phyloP scores from a whole-genome alignment of 2,888 invertebrate species.

The Gastracanthus pulcherrimus region DNA sequence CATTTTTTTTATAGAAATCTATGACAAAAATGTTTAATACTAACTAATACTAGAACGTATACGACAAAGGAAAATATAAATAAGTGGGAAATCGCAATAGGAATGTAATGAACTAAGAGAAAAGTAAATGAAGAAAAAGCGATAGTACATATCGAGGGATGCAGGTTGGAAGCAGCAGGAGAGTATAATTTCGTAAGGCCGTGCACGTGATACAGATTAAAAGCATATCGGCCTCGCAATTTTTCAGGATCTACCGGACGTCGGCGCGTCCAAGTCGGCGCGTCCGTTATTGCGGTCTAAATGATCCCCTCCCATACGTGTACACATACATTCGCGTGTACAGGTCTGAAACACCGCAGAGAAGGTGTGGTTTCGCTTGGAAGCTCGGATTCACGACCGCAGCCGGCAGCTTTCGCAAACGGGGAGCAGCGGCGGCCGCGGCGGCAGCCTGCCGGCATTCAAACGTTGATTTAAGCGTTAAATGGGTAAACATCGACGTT shows the following conservation, averaged over 20 bases:
- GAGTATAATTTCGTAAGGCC: no score
- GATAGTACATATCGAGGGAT: no score
- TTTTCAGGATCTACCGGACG: neutral
- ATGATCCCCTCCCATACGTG: neutral
- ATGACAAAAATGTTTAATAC: no score
- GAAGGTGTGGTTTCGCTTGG: slow-evolving; percentile 31
- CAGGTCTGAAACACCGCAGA: neutral
- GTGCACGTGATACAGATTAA: no score
- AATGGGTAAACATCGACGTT: slow-evolving; percentile 49
- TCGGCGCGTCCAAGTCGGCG: neutral
- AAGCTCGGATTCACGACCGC: slow-evolving; percentile 38
- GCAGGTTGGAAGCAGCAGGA: no score
- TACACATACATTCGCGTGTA: neutral
- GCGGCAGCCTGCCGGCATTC: slow-evolving; percentile 3
- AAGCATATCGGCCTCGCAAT: no score
- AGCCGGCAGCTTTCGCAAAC: slow-evolving; percentile 14
- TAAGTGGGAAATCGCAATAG: no score
- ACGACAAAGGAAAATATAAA: no score
- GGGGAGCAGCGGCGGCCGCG: neutral
- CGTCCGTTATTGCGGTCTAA: neutral
- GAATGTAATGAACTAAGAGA: no score
- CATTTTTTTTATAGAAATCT: no score
- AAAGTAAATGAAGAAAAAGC: no score
- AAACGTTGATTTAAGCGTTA: slow-evolving; percentile 51
- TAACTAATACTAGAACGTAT: no score